Base-by-base conservation (phyloP, 2,113 vertebrate genomes). In the Hymenochirus boettgeri region DNA sequence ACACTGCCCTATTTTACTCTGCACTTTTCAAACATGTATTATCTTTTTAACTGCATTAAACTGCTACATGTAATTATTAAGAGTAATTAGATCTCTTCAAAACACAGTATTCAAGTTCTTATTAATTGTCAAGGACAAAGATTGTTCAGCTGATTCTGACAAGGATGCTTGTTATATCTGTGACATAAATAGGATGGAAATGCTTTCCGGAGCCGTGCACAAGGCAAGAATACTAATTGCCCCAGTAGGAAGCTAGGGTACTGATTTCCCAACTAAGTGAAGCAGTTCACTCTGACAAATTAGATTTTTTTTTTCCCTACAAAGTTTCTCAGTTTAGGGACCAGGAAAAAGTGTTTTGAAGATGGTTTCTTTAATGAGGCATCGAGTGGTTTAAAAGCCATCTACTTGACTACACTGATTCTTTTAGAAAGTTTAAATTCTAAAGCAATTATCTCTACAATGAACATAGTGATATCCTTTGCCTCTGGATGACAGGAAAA, bases 401-500 rank as follows among this genome's bases (percentile, higher is more conserved):
- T 57, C 54, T 35, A 35, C 54, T 35, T n/a, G n/a, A 57, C 54
- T 35, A 57, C 18, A 12, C 18, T 59, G 46, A 25, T 53, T 53
- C 50, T 56, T 65, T 25, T 39, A 50, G 59, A 69, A 53, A 69
- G 33, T 48, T 69, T 35, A 69, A 39, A 69, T 60, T 60, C 65
- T 48, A 58, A 50, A 24, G 50, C 65, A 69, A 60, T 69, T 69
- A 69, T 69, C 58, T 60, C 33, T 48, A 37, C 56, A 69, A 69
- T 69, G 24, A 69, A 50, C 57, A 53, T 69, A 69, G 56, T 69
- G 65, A 69, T 60, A 60, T 59, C 65, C 57, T 31, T 69, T 69
- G 65, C 65, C 65, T 51, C 46, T 58, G 55, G 64, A 66, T 60
- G 56, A 24, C 56, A 69, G 39, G 55, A 35, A 69, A 60, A 69